Base-by-base conservation (phyloP, 2,113 vertebrate species). In the Dasyprocta punctata region DNA sequence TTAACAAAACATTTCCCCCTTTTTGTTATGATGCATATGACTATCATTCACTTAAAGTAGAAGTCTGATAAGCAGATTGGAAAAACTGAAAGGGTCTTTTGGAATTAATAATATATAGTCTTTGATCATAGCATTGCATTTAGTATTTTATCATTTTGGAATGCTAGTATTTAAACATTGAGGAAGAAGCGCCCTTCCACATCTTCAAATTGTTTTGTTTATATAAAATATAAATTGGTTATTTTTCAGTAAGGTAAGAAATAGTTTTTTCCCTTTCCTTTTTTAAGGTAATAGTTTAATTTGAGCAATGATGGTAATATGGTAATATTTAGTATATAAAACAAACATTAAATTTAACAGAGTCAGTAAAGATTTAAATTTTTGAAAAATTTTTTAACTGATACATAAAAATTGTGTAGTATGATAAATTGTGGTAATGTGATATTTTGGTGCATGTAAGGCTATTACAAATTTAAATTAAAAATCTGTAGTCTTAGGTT, bases 401-500 rank as follows among this genome's bases (percentile, higher is more conserved):
- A 36, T 36, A 54, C 65, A 85, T 78, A 67, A 75, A 38, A 94
- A 89, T 63, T 47, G 14, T 36, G 22, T 14, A 6, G 17, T 69
- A 14, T 69, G 65, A 69, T 69, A 69, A n/a, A 17, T 67, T 67
- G 2, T 58, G 56, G 22, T 16, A 58, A n/a, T 58, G 85, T 65
- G 58, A 56, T 90, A 22, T 85, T 65, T 90, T 65, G 41, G 36
- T 67, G n/a, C 58, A 56, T 73, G 54, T 93, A 28, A 91, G n/a
- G 38, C 84, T 95, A 28, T 96, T 96, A 38, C 75, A 90, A 96
- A 92, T 96, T 91, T 86, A 98, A 86, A 96, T 97, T 87, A 97
- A 65, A 98, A 60, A 58, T 96, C 92, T 86, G 67, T 92, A 96
- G 89, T 98, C 0, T 1, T 97, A 87, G 97, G 90, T 97, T 98